Conservation (phyloP, 2,797 vertebrate genomes). For the Parotocinclus haroldoi region DNA sequence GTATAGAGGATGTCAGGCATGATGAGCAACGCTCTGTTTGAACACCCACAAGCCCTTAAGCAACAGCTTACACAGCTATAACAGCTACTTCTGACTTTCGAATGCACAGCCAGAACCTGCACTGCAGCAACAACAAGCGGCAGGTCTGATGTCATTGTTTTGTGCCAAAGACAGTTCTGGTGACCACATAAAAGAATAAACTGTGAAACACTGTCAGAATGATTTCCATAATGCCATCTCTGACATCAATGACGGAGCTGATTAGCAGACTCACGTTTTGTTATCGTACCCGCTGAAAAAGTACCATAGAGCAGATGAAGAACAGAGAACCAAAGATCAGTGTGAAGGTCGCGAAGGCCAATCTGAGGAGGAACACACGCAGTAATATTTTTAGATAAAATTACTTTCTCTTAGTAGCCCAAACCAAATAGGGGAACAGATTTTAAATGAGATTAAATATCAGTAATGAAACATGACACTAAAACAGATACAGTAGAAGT, state of each 20-base stretch:
- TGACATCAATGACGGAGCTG: not conserved
- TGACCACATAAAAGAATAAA: conserved; percentile 6
- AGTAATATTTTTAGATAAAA: not conserved
- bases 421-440: no score
- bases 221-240: not conserved
- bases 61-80: not conserved
- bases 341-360: conserved; percentile 63
- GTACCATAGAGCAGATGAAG: conserved; percentile 65
- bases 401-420: no score
- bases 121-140: conserved; percentile 5
- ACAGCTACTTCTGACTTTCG: not conserved
- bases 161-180: not conserved
- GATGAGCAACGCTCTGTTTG: conserved; percentile 22
- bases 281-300: conserved; percentile 67
- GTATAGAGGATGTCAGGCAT: no score
- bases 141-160: conserved; percentile 21
- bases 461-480: no score
- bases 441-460: no score
- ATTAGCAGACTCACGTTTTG: conserved; percentile 53
- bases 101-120: conserved; percentile 6
- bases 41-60: conserved; percentile 46
- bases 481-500: no score
- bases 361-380: conserved; percentile 30
- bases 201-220: not conserved
- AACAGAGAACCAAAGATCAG: conserved; percentile 58